A percentile compares a stretch with the other conserved stretches of the same genome.
phyloP scores from a whole-genome alignment of 2,113 vertebrate genomes.

The Coracopsis vasa region DNA sequence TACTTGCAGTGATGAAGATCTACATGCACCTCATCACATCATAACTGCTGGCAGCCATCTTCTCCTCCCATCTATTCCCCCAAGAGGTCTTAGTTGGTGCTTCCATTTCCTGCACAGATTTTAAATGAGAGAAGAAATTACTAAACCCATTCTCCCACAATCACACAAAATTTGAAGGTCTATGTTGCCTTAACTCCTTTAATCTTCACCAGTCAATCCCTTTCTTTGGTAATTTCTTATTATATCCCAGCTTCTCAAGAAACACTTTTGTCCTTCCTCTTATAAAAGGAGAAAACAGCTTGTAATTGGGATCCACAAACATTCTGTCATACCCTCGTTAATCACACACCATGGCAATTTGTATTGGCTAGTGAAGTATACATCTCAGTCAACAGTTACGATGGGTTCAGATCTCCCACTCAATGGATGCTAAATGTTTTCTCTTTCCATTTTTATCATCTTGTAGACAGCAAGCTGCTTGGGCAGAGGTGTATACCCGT shows the following conservation, averaged over 20 bases:
- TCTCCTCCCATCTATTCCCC: neutral
- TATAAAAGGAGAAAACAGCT: neutral
- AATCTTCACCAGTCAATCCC: neutral
- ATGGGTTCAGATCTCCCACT: neutral
- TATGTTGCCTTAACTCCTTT: neutral
- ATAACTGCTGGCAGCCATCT: neutral
- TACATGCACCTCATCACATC: neutral
- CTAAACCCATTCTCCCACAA: neutral
- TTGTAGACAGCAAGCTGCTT: neutral
- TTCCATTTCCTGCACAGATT: neutral
- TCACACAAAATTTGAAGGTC: fast-evolving
- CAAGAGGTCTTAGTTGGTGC: neutral
- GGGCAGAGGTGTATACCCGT: neutral
- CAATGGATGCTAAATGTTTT: neutral
- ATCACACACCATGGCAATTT: neutral
- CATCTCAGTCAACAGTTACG: neutral
- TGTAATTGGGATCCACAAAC: neutral
- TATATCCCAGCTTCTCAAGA: neutral
- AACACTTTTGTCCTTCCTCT: neutral
- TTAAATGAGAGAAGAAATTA: neutral
- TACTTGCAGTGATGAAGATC: neutral
- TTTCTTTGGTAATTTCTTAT: neutral
- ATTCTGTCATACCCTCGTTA: neutral
- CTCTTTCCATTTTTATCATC: neutral
- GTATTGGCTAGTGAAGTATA: neutral